Base-by-base conservation (phyloP, 2,888 invertebrate genomes). In the Baronia brevicornis region DNA sequence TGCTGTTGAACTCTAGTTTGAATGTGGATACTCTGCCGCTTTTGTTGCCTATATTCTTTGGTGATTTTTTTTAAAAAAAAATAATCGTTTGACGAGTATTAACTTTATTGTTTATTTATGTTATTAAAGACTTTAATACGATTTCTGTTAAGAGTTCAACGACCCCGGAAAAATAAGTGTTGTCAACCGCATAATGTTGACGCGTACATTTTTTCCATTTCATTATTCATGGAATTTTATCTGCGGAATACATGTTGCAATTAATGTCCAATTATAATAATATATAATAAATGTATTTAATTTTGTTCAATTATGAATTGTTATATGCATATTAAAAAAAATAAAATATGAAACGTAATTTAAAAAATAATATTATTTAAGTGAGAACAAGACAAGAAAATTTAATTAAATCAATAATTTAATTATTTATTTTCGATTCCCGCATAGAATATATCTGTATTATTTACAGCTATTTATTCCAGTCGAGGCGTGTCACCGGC, bases 1-100 rank as follows among this genome's bases (percentile, higher is more conserved):
- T 73, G 82, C 68, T 79, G 69, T 79, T 82, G 82, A 82, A 82
- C 84, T 73, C 77, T 72, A 77, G 74, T 69, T 72, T 63, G 68
- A 72, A 72, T 67, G 70, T 65, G 60, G 71, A 67, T 67, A 67
- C 70, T 55, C 59, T 56, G 59, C 54, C 53, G 54, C 51, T 58
- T 61, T 63, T 57, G 54, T 59, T 60, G 55, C 54, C 56, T 59
- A 73, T 70, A 58, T 72, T 66, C 64, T 70, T 77, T 69, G 54
- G 61, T 66, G 53, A 60, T 49, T 32, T 36, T 32, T 29, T 35
- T 36, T 41, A 41, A 37, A 48, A 53, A 53, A n/a, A n/a, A 29
- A 23, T 30, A 43, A 38, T 36, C 38, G 28, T 41, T 39, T 38
- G 25, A 33, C 33, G 38, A 38, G 38, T 39, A 25, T 41, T 36